Conservation (phyloP, 2,113 vertebrate species). For the Megaceryle maxima region DNA sequence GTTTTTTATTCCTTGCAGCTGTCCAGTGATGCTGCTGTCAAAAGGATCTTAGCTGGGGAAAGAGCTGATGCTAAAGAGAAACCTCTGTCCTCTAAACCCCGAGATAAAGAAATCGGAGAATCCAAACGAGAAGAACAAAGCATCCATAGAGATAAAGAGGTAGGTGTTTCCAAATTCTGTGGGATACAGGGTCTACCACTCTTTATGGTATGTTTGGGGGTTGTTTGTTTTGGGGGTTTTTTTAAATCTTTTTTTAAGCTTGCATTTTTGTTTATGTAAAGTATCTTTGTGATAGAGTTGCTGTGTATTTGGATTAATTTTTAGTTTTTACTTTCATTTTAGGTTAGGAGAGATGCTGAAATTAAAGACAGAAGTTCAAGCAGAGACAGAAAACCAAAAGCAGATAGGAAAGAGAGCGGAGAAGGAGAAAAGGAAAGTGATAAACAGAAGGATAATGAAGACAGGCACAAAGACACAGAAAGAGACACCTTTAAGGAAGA, state of each 20-base stretch:
- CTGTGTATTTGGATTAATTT: background rate
- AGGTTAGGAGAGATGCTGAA: slow-evolving; percentile 78
- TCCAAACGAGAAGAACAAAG: slow-evolving; percentile 66
- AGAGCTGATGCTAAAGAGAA: slow-evolving; percentile 80
- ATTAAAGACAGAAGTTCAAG: slow-evolving; percentile 79
- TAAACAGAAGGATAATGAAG: slow-evolving; percentile 45
- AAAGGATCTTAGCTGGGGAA: slow-evolving; percentile 86
- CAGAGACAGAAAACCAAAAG: slow-evolving; percentile 77
- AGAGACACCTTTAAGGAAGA: slow-evolving; percentile 33
- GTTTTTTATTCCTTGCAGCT: slow-evolving; percentile 71
- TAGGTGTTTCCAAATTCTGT: background rate
- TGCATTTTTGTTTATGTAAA: background rate
- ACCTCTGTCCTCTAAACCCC: slow-evolving; percentile 73
- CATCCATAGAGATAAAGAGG: slow-evolving; percentile 75
- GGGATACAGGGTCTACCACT: background rate
- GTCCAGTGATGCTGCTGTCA: slow-evolving; percentile 92
- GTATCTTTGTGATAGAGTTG: background rate
- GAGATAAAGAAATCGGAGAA: slow-evolving; percentile 80
- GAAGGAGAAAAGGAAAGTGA: slow-evolving; percentile 71
- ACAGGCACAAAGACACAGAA: slow-evolving; percentile 24
- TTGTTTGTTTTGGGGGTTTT: too few relatives aligned
- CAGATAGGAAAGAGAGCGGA: slow-evolving; percentile 74
- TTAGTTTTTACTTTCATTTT: slow-evolving; percentile 5
- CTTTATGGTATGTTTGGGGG: background rate
- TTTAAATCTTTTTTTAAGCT: background rate